phyloP scores from a whole-genome alignment of 2,888 invertebrate species.

The Malthinus seriepunctatus region DNA sequence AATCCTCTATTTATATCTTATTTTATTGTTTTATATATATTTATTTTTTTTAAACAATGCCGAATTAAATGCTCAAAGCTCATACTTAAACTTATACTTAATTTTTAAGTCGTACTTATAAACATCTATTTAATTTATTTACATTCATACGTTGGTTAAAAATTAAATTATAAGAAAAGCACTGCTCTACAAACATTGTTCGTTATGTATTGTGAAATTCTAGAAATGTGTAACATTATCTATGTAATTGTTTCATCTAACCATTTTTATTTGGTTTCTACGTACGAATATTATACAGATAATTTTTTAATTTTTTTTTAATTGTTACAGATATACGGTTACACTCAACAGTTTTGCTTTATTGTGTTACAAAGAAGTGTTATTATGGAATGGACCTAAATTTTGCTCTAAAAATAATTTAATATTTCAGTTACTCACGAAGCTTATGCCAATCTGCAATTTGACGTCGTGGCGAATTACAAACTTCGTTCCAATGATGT shows the following conservation, averaged over 20 bases:
- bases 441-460: conserved; percentile 99
- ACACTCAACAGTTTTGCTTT: conserved; percentile 1
- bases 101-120: conserved; percentile 25
- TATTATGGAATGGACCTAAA: neutral
- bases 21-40: neutral
- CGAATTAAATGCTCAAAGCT: conserved; percentile 1
- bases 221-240: conserved; percentile 10
- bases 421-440: conserved; percentile 68
- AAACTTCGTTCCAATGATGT: conserved; percentile 97
- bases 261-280: conserved; percentile 6
- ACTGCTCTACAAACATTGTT: conserved; percentile 5
- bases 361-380: neutral
- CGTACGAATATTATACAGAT: conserved; percentile 1
- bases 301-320: neutral
- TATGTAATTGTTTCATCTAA: conserved; percentile 26
- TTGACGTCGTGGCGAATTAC: conserved; percentile 95
- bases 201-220: neutral
- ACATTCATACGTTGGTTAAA: conserved; percentile 17
- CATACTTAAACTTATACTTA: conserved; percentile 13
- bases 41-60: neutral
- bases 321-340: neutral
- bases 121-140: conserved; percentile 26
- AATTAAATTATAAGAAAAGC: conserved; percentile 22
- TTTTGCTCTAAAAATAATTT: neutral
- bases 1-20: no score